A percentile compares a stretch with the other conserved stretches of the same genome.
Conservation (phyloP, 1,140 invertebrate species). For the Zaprionus inermis region DNA sequence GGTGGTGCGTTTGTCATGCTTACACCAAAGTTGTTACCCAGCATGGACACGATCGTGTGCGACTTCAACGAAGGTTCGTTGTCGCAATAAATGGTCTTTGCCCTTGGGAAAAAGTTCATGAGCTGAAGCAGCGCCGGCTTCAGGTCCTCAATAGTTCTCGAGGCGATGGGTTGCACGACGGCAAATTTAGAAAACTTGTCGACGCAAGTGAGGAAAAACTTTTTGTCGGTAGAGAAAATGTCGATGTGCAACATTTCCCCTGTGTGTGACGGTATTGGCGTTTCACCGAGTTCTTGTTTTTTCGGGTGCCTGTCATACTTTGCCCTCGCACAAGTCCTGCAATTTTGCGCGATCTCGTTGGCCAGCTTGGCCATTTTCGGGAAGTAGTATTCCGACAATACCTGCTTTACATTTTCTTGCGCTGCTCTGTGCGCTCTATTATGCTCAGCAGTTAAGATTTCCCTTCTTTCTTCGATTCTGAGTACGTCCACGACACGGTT, state of each 20-base stretch:
- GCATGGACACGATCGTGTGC: too few species aligned
- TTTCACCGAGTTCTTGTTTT: neutral
- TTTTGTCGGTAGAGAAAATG: too few species aligned
- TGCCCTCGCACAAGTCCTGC: constrained; percentile 19
- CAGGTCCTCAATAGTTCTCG: neutral
- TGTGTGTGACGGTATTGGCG: too few species aligned
- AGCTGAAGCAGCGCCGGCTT: constrained; percentile 24
- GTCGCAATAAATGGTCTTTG: too few species aligned
- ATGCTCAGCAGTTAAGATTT: constrained; percentile 24
- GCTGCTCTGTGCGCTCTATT: constrained; percentile 29
- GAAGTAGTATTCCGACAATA: neutral
- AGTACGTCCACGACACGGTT: constrained; percentile 13
- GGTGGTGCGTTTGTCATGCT: too few species aligned
- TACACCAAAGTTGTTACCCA: too few species aligned
- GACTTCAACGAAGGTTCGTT: too few species aligned
- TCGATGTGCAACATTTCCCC: too few species aligned
- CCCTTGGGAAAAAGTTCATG: constrained; percentile 19
- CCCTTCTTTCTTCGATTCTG: too few species aligned
- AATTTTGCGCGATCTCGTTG: too few species aligned
- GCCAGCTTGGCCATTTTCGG: constrained; percentile 4
- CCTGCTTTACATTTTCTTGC: constrained; percentile 29
- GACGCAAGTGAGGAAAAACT: constrained; percentile 8
- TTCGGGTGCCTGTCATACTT: constrained; percentile 12
- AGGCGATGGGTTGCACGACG: neutral
- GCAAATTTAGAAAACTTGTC: constrained; percentile 29